A percentile compares a stretch with the other conserved stretches of the same genome.
Conservation (phyloP, 2,888 invertebrate genomes). For the Tenthredo scrophulariae region DNA sequence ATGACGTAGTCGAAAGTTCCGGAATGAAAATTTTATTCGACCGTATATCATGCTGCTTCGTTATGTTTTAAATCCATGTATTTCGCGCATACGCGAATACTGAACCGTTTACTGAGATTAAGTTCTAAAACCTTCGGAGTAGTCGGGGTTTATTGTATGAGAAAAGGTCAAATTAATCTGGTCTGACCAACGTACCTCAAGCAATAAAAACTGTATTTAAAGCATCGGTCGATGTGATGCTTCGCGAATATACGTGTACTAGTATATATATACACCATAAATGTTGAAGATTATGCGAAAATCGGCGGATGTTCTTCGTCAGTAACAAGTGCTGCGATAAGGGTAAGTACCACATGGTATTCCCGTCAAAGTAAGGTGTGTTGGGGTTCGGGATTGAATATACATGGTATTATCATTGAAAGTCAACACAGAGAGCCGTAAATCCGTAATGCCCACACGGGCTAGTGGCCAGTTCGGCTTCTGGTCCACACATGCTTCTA, state of each 20-base stretch:
- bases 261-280: not conserved
- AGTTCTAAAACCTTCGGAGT: not conserved
- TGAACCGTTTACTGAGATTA: not conserved
- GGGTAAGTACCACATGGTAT: not conserved
- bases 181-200: not conserved
- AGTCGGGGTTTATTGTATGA: not conserved
- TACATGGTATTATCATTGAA: not conserved
- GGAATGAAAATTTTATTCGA: not conserved
- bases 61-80: not conserved
- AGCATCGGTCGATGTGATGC: not conserved
- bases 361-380: not conserved
- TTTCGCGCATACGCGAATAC: not conserved
- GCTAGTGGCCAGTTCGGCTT: not conserved
- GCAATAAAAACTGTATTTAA: constrained; percentile 8
- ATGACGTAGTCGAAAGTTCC: too few relatives aligned
- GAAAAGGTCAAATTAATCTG: constrained; percentile 2
- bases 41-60: not conserved
- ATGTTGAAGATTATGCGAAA: not conserved
- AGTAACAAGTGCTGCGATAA: not conserved
- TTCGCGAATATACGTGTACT: not conserved
- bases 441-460: not conserved
- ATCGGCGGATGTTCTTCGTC: not conserved
- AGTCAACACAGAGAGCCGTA: constrained; percentile 6
- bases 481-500: not conserved
- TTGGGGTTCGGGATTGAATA: not conserved